These are phyloP conservation scores for Reinhardtius hippoglossoides DNA, from an alignment of 2,113 vertebrate species.

Conservation along the genomic window DNA sequence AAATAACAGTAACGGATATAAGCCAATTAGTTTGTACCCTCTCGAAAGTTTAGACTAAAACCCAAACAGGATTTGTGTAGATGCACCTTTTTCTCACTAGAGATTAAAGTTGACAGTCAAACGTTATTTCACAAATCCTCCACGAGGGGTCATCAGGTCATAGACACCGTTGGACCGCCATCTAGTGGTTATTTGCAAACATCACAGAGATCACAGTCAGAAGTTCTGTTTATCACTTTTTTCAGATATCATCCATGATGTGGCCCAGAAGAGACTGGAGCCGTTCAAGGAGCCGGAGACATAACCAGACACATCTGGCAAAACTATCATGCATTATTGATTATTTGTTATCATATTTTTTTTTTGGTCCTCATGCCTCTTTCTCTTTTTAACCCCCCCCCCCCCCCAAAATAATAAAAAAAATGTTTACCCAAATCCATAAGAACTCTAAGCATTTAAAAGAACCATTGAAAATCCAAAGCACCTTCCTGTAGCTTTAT, in stretches of 20 bases:
- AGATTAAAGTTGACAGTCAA: too few relatives aligned
- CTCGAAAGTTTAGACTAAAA: too few relatives aligned
- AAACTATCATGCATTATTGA: too few relatives aligned
- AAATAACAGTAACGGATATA: too few relatives aligned
- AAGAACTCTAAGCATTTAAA: constrained; percentile 4
- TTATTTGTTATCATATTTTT: too few relatives aligned
- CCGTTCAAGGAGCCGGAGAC: constrained; percentile 47
- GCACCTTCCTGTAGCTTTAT: constrained; percentile 1
- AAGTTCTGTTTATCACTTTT: constrained; percentile 38
- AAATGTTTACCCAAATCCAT: too few relatives aligned
- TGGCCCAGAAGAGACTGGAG: constrained; percentile 77
- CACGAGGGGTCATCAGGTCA: constrained; percentile 11
- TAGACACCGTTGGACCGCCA: constrained; percentile 24
- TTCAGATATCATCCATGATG: constrained; percentile 87
- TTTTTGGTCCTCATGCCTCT: too few relatives aligned
- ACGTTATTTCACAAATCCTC: background rate
- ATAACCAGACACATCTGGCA: background rate
- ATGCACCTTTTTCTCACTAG: too few relatives aligned
- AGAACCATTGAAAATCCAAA: constrained; percentile 14
- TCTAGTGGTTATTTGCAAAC: constrained; percentile 47
- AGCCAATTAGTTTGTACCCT: too few relatives aligned
- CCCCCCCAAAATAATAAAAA: too few relatives aligned
- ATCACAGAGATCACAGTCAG: constrained; percentile 13
- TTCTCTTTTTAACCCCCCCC: too few relatives aligned
- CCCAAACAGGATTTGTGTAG: too few relatives aligned